These are phyloP conservation scores for Drosophila prostipennis DNA, from an alignment of 2,888 invertebrate genomes.

Conservation along the genomic window DNA sequence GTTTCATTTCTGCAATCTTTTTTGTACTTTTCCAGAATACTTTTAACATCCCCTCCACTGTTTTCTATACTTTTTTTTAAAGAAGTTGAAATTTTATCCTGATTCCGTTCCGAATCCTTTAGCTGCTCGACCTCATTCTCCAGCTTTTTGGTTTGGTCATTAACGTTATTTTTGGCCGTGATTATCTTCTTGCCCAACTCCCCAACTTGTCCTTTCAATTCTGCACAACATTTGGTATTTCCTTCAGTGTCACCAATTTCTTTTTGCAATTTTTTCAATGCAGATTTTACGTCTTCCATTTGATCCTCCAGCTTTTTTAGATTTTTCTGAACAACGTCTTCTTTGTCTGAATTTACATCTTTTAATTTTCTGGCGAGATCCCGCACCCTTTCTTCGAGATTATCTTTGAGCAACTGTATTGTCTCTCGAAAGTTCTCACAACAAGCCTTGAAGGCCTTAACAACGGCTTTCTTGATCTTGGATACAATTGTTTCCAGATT, in stretches of 20 bases:
- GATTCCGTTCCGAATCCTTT: too few relatives aligned
- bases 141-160: background rate
- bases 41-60: background rate
- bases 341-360: background rate
- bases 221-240: constrained; percentile 38
- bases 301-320: background rate
- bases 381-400: constrained; percentile 8
- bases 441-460: constrained; percentile 29
- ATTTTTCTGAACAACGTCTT: background rate
- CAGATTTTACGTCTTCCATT: background rate
- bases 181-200: constrained; percentile 9
- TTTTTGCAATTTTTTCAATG: constrained; percentile 29
- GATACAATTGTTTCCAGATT: constrained; percentile 52
- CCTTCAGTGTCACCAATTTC: background rate
- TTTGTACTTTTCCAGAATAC: background rate
- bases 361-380: background rate
- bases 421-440: constrained; percentile 25
- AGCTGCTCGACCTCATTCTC: constrained; percentile 12
- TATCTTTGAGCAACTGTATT: constrained; percentile 22
- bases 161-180: background rate
- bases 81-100: background rate
- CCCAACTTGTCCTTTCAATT: constrained; percentile 1
- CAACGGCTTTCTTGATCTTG: constrained; percentile 10
- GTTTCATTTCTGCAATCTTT: background rate
- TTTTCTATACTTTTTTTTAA: background rate